Evolutionary conservation across 2,888 invertebrate species (phyloP), one percentile per base, ranked within the genome.

Genomic region (Drosophila tanythrix): DNA sequence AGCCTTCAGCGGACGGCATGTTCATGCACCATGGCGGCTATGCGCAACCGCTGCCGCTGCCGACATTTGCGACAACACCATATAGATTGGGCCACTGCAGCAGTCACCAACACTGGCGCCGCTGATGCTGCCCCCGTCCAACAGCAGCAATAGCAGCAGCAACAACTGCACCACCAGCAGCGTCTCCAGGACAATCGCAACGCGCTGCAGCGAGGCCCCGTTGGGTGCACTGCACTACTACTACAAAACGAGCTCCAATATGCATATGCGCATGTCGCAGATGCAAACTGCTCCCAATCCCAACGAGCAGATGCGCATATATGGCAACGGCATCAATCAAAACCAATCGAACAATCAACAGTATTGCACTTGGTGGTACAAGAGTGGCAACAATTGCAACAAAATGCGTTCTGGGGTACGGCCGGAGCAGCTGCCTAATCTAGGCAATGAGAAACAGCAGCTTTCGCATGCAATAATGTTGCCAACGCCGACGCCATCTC

Each of bases 241-340:
- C 92, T 96, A 94, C 93, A 96, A 96, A 92, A 92, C 95, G 86
- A 96, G 96, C 82, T 93, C 95, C 79, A 95, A 96, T 11, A 52
- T 75, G 71, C 71, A 79, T 51, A 27, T 58, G 61, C 80, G 83
- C 25, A 68, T 70, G 61, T 7, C 66, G 5, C 68, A 74, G 7
- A 27, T 46, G 8, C 1, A 46, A 3, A 21, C 62, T 3, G 40
- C 40, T 11, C 11, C 40, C 40, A 40, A 40, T 40, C 27, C 40
- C 2, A 67, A 62, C 0, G 74, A 82, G 3, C 70, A 67, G n/a
- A 5, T 51, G 35, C n/a, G 15, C 2, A 25, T 31, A 15, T 36
- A 15, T 27, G 13, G 25, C 38, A 13, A 15, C 21, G 13, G 31
- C 0, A 29, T 8, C 33, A 35, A 15, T 7, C 7, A 69, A 43